A percentile compares a stretch with the other conserved stretches of the same genome.
phyloP scores from a whole-genome alignment of 2,888 invertebrate species.

The Nephrotoma appendiculata region DNA sequence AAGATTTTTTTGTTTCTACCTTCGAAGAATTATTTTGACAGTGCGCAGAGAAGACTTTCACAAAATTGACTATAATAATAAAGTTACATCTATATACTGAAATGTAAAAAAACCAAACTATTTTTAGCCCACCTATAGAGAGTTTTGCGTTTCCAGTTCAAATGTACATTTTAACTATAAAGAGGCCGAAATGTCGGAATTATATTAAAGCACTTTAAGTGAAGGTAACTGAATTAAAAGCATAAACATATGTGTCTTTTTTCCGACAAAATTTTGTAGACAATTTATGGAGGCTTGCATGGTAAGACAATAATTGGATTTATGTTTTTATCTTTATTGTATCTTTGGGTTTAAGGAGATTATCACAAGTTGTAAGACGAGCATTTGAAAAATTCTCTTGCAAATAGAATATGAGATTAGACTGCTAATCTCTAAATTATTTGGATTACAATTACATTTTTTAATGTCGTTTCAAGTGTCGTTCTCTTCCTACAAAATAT shows the following conservation, averaged over 20 bases:
- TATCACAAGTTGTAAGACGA: background rate
- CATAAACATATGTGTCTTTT: background rate
- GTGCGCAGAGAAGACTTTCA: background rate
- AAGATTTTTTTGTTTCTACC: background rate
- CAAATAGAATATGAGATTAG: background rate
- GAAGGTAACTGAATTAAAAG: background rate
- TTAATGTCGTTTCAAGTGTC: too few relatives aligned
- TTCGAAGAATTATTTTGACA: background rate
- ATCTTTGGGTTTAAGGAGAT: background rate
- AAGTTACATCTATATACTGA: background rate
- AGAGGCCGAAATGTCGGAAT: background rate
- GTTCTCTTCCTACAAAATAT: too few relatives aligned
- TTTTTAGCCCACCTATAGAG: background rate
- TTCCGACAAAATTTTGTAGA: background rate
- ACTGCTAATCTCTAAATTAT: background rate
- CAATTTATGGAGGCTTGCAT: background rate
- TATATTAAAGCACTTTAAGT: background rate
- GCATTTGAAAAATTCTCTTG: background rate
- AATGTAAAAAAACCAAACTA: background rate
- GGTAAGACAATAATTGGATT: background rate
- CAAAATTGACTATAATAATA: background rate
- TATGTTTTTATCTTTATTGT: background rate
- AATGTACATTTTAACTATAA: background rate
- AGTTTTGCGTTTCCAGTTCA: background rate
- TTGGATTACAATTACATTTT: too few relatives aligned